Base-by-base conservation (phyloP, 2,888 invertebrate species). In the Idaea aversata region DNA sequence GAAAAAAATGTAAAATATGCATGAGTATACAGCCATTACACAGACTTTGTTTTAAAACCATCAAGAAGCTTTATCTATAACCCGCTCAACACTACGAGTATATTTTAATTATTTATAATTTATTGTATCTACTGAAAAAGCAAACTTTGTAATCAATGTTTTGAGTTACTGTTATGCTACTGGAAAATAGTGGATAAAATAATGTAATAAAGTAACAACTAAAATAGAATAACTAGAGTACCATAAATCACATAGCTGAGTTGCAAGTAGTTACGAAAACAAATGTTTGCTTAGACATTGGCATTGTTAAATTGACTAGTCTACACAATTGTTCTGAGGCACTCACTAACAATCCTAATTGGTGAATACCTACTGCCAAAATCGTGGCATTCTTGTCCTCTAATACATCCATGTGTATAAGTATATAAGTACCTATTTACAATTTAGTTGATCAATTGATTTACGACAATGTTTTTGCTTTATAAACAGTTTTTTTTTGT, bases 271-370 rank as follows among this genome's bases (percentile, higher is more conserved):
- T 36, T 36, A 36, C 36, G 36, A 36, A 36, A 36, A 36, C 65
- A 63, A 36, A 63, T 63, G 64, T 59, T 69, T 65, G 66, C 68
- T 69, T 7, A 47, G 47, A 47, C 47, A 47, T 47, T 47, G 47
- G 13, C 47, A 47, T 47, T 47, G 47, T 47, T 47, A 47, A 47
- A 47, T 47, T 47, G 47, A 47, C 47, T 47, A 47, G 47, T 47
- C 34, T 72, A 69, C 68, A 70, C 66, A 69, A 68, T 64, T 62
- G 47, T 62, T 25, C 66, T 62, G 63, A 65, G 67, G 70, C 69
- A 70, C 61, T 63, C 63, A 68, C 72, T 73, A 70, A 75, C 71
- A 63, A 70, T 70, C 70, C 70, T 75, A 74, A 75, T 76, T 75
- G 74, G 74, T 70, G 65, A 70, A 69, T 70, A 47, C 47, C 47